phyloP scores from a whole-genome alignment of 2,888 invertebrate species.

The Chymomyza fuscimana region DNA sequence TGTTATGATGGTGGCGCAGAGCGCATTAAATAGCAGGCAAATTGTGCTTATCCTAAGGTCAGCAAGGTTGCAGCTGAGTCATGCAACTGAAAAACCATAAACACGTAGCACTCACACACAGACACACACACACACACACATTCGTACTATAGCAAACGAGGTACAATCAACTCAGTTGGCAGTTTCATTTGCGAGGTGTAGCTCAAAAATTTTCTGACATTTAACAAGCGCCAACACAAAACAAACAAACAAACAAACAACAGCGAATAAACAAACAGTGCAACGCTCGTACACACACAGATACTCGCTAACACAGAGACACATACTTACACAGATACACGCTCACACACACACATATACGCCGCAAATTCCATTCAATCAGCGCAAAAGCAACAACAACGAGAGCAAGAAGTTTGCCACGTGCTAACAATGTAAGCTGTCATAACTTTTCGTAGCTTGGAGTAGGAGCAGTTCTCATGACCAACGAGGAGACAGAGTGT shows the following conservation, averaged over 20 bases:
- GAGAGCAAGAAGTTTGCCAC: conserved; percentile 45
- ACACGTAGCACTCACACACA: background rate
- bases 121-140: conserved; percentile 15
- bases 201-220: conserved; percentile 44
- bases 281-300: conserved; percentile 23
- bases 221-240: conserved; percentile 48
- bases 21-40: conserved; percentile 19
- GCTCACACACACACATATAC: background rate
- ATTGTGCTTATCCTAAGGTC: conserved; percentile 38
- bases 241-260: conserved; percentile 8
- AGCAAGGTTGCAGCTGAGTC: conserved; percentile 34
- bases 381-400: conserved; percentile 33
- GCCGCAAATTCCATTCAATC: conserved; percentile 52
- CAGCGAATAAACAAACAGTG: background rate
- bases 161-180: conserved; percentile 8
- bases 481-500: background rate
- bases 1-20: conserved; percentile 1
- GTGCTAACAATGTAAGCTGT: conserved; percentile 55
- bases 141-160: background rate
- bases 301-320: conserved; percentile 13
- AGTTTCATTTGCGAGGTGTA: conserved; percentile 43
- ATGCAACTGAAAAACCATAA: conserved; percentile 15
- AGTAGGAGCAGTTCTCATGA: background rate
- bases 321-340: conserved; percentile 21
- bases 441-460: conserved; percentile 41